Base-by-base conservation (phyloP, 2,888 invertebrate species). In the Oconnorella tubifera region DNA sequence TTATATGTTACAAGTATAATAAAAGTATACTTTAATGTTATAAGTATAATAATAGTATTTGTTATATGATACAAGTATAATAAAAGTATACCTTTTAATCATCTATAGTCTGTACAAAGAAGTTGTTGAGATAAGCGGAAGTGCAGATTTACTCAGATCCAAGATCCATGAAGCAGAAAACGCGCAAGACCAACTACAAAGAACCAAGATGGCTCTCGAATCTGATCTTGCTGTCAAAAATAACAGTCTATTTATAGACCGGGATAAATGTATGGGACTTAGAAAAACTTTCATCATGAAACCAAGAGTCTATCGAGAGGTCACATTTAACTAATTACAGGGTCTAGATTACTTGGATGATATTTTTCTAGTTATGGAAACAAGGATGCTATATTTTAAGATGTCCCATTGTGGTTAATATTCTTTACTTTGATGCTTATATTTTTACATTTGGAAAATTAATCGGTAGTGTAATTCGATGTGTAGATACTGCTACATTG, bases 171-270 rank as follows among this genome's bases (percentile, higher is more conserved):
- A 64, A 25, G 59, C 59, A 27, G 59, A 64, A 40, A 27, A 58
- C 33, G 53, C 59, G 6, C 50, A 33, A 10, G 32, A 55, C 31
- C 53, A 64, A 3, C 59, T 64, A 19, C 23, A 29, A 1, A 48
- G 64, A 51, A 64, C 59, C 1, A 64, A 60, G 59, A 32, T 51
- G 23, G 49, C 32, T 1, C 59, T 64, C 0, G 59, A 64, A 40
- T 27, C 25, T 3, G 64, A 64, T n/a, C 56, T 64, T 3, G 28
- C 10, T 6, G 28, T 64, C 33, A 64, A 60, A 55, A 53, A 59
- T 31, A 53, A 64, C 55, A 64, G 64, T 33, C 33, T 64, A 29
- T 60, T 33, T 25, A 55, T 64, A 10, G 64, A 64, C 59, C 31
- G 64, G 4, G 64, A 64, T 1, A 53, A 33, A 27, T 64, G 64